Evolutionary conservation across 2,888 invertebrate genomes (phyloP).

Genomic region (Luperina testacea): DNA sequence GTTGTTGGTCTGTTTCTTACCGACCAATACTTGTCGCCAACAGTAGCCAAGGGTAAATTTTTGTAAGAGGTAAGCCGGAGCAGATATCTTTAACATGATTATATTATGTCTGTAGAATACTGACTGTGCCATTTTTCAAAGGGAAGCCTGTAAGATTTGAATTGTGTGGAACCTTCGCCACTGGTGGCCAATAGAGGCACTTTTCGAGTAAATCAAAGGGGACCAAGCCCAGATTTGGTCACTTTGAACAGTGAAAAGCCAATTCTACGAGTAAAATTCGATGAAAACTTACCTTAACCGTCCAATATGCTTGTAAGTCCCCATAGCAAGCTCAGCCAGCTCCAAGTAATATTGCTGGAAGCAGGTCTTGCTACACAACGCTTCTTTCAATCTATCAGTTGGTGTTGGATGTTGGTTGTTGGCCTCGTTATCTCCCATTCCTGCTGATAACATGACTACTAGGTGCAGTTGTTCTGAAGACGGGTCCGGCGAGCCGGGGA

Average conservation of each 20-base stretch:
- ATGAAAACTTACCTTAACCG: constrained; percentile 86
- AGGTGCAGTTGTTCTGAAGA: constrained; percentile 96
- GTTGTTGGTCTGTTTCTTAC: too few relatives aligned
- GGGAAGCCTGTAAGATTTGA: too few relatives aligned
- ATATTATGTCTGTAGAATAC: too few relatives aligned
- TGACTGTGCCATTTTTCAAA: too few relatives aligned
- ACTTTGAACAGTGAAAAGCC: background rate
- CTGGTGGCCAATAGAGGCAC: too few relatives aligned
- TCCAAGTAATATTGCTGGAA: constrained; percentile 98
- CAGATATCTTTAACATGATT: too few relatives aligned
- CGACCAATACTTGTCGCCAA: background rate
- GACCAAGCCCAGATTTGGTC: background rate
- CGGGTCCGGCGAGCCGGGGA: constrained; percentile 94
- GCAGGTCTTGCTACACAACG: constrained; percentile 96
- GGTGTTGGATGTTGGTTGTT: constrained; percentile 89
- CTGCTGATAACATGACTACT: constrained; percentile 97
- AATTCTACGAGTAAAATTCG: background rate
- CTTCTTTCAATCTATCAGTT: constrained; percentile 96
- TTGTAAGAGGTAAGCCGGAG: too few relatives aligned
- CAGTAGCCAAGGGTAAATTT: too few relatives aligned
- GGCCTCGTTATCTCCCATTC: constrained; percentile 94
- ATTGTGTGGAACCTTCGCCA: too few relatives aligned
- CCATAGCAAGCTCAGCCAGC: constrained; percentile 98
- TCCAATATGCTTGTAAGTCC: constrained; percentile 98
- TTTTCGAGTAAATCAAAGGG: background rate